Evolutionary conservation across 2,888 invertebrate species (phyloP).

Genomic region (Pimpla rufipes): DNA sequence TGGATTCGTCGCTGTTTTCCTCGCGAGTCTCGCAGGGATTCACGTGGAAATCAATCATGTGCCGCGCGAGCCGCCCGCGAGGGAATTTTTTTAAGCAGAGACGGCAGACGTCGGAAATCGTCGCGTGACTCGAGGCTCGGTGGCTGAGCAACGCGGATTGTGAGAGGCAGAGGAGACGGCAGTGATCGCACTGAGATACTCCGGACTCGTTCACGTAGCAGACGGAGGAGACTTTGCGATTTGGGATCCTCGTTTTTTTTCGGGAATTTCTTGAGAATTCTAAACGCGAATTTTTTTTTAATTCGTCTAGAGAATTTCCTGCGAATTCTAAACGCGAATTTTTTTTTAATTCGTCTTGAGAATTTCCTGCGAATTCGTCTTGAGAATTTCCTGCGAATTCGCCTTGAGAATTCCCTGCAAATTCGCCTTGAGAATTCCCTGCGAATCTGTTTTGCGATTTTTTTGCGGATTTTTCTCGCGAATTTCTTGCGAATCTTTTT

Average conservation of each 20-base stretch:
- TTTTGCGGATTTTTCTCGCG: too few relatives aligned
- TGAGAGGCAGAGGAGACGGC: slow-evolving; percentile 61
- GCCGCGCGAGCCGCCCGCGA: slow-evolving; percentile 71
- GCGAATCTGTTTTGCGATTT: background rate
- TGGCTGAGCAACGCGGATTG: slow-evolving; percentile 65
- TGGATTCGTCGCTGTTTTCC: background rate
- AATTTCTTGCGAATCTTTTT: too few relatives aligned
- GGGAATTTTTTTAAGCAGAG: slow-evolving; percentile 72
- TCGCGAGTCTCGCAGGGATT: slow-evolving; percentile 45
- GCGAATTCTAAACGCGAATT: too few relatives aligned
- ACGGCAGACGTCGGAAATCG: slow-evolving; percentile 71
- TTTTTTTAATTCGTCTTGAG: too few relatives aligned
- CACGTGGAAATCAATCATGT: slow-evolving; percentile 74
- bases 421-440: background rate
- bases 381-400: too few relatives aligned
- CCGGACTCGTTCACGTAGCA: slow-evolving; percentile 55
- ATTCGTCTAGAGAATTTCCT: too few relatives aligned
- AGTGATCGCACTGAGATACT: slow-evolving; percentile 64
- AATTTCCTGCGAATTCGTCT: too few relatives aligned
- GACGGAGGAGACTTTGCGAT: background rate
- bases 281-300: too few relatives aligned
- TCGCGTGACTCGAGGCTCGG: slow-evolving; percentile 69
- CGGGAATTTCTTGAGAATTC: background rate
- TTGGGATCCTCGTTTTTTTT: background rate
- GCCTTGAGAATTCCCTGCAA: too few relatives aligned